These are phyloP conservation scores for Scomberomorus guttatus DNA, from an alignment of 2,797 vertebrate genomes.

Conservation along the genomic window DNA sequence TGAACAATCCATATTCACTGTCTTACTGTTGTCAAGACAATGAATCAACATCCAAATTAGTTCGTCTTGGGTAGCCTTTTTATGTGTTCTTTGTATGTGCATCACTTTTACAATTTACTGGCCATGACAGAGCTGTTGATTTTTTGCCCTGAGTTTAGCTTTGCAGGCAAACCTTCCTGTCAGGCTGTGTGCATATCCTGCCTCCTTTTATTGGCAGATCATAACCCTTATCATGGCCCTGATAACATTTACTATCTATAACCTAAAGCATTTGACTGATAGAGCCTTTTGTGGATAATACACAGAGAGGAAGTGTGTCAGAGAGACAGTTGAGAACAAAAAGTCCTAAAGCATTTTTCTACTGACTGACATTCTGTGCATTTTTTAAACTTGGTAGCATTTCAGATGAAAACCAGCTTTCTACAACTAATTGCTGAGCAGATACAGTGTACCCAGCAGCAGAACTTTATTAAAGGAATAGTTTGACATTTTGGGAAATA, in stretches of 20 bases:
- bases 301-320: neutral
- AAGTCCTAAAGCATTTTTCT: neutral
- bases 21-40: conserved; percentile 18
- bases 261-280: neutral
- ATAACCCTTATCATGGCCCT: neutral
- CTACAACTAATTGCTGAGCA: no score
- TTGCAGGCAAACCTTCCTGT: neutral
- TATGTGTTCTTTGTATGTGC: neutral
- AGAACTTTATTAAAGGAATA: no score
- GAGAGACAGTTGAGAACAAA: neutral
- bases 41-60: neutral
- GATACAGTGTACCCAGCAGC: no score
- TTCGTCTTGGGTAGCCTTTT: neutral
- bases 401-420: neutral
- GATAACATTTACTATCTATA: neutral
- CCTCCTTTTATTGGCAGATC: neutral
- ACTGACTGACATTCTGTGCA: neutral
- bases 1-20: conserved; percentile 19
- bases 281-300: neutral
- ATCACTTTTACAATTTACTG: neutral
- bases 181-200: neutral
- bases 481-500: no score
- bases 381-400: neutral
- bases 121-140: neutral
- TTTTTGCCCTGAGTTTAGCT: neutral